Base-by-base conservation (phyloP, 2,797 vertebrate species). In the Rhinoraja longicauda region DNA sequence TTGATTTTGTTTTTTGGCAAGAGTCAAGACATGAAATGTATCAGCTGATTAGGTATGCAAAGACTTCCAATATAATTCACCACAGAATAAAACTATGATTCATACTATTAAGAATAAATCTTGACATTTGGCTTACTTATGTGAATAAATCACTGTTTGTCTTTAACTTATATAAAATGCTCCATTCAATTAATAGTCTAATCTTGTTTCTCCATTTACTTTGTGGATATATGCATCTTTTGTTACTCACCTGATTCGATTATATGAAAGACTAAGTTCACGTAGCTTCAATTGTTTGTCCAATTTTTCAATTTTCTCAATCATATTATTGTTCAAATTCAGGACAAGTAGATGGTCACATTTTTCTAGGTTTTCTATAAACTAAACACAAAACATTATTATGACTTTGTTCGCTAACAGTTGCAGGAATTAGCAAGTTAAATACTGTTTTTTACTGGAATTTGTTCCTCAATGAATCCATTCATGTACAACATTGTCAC, bases 281-380 rank as follows among this genome's bases (percentile, higher is more conserved):
- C 95, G 94, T 93, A 98, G 93, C 82, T 95, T 96, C 86, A 94
- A 93, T 90, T 97, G 96, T 77, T 96, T 96, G 32, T 97, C 96
- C 94, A 98, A 0, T 93, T 97, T 98, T 94, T 98, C 97, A 62
- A 98, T 97, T 95, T 96, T 97, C 94, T 96, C 96, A 93, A 98
- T 97, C 29, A 95, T 94, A 94, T 98, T 98, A 94, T 96, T 95
- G 94, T 96, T 96, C 70, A 98, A 96, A 94, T 96, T 97, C 79
- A 98, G 95, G 73, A 96, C 94, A 94, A 97, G 96, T 13, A 98
- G 94, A 64, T 95, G 95, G 81, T 95, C 94, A 93, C 97, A 98
- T 93, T 96, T 97, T 77, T 97, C 97, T 95, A 98, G 94, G 93
- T 97, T 97, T 95, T 98, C 97, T 93, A 98, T 97, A 93, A 96